phyloP scores from a whole-genome alignment of 1,140 invertebrate species.

The Drosophila oshimai region DNA sequence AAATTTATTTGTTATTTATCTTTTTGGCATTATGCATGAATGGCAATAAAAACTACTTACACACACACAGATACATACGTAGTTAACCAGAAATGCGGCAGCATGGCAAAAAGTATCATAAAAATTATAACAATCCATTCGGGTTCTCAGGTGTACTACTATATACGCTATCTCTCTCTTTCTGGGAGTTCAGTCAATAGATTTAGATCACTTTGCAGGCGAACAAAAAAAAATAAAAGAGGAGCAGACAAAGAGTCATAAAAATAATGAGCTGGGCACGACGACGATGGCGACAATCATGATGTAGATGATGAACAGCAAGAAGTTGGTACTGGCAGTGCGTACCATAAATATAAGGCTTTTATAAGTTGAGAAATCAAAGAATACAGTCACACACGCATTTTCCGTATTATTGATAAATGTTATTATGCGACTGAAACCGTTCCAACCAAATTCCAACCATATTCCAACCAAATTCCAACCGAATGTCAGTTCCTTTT shows the following conservation, averaged over 20 bases:
- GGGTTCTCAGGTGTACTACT: constrained; percentile 56
- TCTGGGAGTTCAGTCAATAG: constrained; percentile 70
- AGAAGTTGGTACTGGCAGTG: not conserved
- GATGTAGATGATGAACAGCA: constrained; percentile 43
- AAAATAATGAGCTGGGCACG: constrained; percentile 76
- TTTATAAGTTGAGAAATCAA: not conserved
- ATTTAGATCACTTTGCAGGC: constrained; percentile 68
- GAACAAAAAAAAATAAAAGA: not conserved
- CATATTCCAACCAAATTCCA: too few species aligned
- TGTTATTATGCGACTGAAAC: too few species aligned
- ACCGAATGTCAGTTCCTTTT: too few species aligned
- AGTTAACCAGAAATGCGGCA: constrained; percentile 60
- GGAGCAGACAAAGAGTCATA: constrained; percentile 61
- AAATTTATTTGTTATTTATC: constrained; percentile 80
- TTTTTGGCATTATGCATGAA: constrained; percentile 80
- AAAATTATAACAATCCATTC: constrained; percentile 67
- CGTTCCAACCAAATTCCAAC: too few species aligned
- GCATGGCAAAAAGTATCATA: constrained; percentile 45
- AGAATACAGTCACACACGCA: not conserved
- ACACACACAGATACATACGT: constrained; percentile 41
- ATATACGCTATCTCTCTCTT: too few species aligned
- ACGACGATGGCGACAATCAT: constrained; percentile 75
- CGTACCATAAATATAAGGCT: not conserved
- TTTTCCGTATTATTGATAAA: too few species aligned
- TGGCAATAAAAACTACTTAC: constrained; percentile 67